Evolutionary conservation across 2,888 invertebrate genomes (phyloP), one percentile per base, ranked within the genome.

Genomic region (Microplitis manilae): DNA sequence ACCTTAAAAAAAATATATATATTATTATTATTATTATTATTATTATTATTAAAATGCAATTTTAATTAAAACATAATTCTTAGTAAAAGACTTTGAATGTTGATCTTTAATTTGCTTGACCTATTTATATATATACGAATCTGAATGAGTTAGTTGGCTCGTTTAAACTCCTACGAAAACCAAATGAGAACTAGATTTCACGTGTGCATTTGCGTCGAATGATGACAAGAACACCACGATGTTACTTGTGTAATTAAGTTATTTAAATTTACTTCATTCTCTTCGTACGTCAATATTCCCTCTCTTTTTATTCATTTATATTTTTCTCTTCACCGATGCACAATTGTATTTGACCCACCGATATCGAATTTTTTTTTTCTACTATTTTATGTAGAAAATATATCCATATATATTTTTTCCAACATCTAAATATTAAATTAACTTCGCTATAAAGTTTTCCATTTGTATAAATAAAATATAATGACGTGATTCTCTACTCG

Each of bases 231-330:
- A 20, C 20, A 62, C 20, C 17, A n/a, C 39, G 68, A 68, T 41
- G 40, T 68, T 68, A 17, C 39, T 68, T 17, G 15, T 39, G 68
- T 68, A 40, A 68, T 68, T 68, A 68, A 68, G 39, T 68, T 68
- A 68, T 68, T 68, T 40, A 68, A 68, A 68, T 68, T 68, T 40
- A 68, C 40, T 68, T 68, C 6, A 40, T 68, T 68, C 39, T 39
- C 15, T 68, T 41, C 15, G 17, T 62, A 15, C 62, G 62, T 62
- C 62, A 62, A 59, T 5, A 38, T 13, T 38, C 65, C 13, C 30
- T 65, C 13, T 68, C 68, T 15, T 8, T 41, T 15, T 50, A 15
- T n/a, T 15, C 62, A 15, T n/a, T 20, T 15, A 15, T 62, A 15
- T 20, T 62, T 15, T 59, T 59, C n/a, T 59, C 20, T 20, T 15